phyloP scores from a whole-genome alignment of 2,888 invertebrate species.

The Sesia apiformis region DNA sequence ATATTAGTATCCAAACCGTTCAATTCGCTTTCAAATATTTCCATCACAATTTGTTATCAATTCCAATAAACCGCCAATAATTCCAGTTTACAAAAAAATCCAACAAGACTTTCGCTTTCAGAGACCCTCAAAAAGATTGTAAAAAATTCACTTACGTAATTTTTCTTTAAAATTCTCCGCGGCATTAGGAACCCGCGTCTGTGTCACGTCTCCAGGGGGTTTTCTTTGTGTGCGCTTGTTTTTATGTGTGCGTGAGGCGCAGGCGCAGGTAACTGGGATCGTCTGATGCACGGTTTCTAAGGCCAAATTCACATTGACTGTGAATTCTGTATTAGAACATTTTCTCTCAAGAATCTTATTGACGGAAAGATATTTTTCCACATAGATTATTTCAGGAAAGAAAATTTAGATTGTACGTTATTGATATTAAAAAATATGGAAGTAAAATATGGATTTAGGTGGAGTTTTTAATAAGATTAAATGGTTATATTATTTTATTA shows the following conservation, averaged over 20 bases:
- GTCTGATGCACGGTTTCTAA: slow-evolving; percentile 41
- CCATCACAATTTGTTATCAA: background rate
- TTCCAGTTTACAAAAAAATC: slow-evolving; percentile 2
- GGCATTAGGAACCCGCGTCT: slow-evolving; percentile 48
- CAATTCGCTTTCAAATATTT: background rate
- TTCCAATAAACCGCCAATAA: background rate
- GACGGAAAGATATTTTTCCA: background rate
- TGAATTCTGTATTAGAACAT: background rate
- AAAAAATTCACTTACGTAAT: slow-evolving; percentile 33
- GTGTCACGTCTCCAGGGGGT: slow-evolving; percentile 45
- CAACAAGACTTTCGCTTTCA: slow-evolving; percentile 14
- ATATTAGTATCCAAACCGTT: background rate
- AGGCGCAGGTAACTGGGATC: slow-evolving; percentile 67
- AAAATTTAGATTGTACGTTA: too few relatives aligned
- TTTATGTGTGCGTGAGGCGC: slow-evolving; percentile 19
- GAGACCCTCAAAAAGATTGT: slow-evolving; percentile 12
- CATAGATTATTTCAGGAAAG: too few relatives aligned
- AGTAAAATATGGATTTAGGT: too few relatives aligned
- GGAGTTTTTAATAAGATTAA: too few relatives aligned
- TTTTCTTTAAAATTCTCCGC: slow-evolving; percentile 31
- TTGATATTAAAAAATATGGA: too few relatives aligned
- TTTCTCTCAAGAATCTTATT: background rate
- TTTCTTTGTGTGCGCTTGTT: slow-evolving; percentile 14
- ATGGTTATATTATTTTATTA: too few relatives aligned
- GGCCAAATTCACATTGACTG: slow-evolving; percentile 31